These are phyloP conservation scores for Temnopleurus reevesii DNA, from an alignment of 53 echinoderm and acorn worm species.

Conservation along the genomic window DNA sequence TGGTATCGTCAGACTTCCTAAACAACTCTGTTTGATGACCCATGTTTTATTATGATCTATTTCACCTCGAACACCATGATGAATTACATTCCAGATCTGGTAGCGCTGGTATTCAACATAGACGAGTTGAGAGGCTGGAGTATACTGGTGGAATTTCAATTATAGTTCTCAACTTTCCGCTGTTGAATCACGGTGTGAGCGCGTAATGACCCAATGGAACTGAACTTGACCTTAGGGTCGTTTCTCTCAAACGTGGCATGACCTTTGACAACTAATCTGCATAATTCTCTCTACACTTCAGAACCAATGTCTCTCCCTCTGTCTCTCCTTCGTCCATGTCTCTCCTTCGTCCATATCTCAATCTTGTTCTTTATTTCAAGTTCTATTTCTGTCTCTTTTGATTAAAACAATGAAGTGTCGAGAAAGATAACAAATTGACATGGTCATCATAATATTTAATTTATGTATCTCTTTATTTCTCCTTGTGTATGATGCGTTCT, in stretches of 20 bases:
- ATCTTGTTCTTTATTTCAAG: too few relatives aligned
- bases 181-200: not conserved
- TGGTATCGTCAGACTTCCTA: too few relatives aligned
- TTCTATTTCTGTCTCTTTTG: too few relatives aligned
- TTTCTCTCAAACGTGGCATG: constrained; percentile 13
- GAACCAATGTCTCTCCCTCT: not conserved
- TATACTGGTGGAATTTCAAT: constrained; percentile 18
- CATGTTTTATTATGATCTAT: not conserved
- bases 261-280: not conserved
- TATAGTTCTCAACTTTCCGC: not conserved
- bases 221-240: constrained; percentile 41
- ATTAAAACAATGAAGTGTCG: too few relatives aligned
- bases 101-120: not conserved
- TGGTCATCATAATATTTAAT: too few relatives aligned
- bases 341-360: too few relatives aligned
- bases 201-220: not conserved
- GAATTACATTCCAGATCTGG: not conserved
- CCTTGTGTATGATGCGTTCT: too few relatives aligned
- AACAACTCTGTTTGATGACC: too few relatives aligned
- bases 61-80: not conserved
- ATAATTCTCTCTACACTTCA: not conserved
- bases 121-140: not conserved
- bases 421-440: too few relatives aligned
- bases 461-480: too few relatives aligned
- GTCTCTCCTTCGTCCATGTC: not conserved